A percentile compares a stretch with the other conserved stretches of the same genome.
These are phyloP conservation scores for Odontomyia ornata DNA, from an alignment of 2,888 invertebrate species.

Conservation along the genomic window DNA sequence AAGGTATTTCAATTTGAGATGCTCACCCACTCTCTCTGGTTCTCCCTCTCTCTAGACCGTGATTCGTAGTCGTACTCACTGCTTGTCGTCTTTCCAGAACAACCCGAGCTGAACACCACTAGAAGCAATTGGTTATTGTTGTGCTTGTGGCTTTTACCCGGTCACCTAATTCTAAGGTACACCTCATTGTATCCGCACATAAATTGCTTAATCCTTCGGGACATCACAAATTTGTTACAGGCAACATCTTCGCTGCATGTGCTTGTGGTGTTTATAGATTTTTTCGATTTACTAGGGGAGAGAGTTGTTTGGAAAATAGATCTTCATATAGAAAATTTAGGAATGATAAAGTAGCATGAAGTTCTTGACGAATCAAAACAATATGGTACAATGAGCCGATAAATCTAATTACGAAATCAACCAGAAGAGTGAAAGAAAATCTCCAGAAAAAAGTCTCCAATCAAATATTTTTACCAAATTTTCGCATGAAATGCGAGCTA, in stretches of 20 bases:
- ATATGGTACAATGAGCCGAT: no score
- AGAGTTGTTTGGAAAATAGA: no score
- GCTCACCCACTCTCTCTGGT: background rate
- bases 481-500: no score
- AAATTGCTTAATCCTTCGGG: constrained; percentile 29
- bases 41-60: no score
- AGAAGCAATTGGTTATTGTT: constrained; percentile 17
- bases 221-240: constrained; percentile 29
- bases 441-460: no score
- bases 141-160: constrained; percentile 34
- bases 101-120: constrained; percentile 5
- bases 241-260: background rate
- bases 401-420: background rate
- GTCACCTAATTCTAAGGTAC: constrained; percentile 28
- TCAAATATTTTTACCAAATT: no score
- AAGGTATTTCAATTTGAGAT: background rate
- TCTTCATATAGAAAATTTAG: no score
- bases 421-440: no score
- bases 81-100: background rate
- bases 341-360: no score
- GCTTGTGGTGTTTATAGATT: background rate
- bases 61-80: background rate
- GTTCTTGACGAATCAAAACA: no score
- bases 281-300: no score
- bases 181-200: constrained; percentile 37